These are phyloP conservation scores for Trinectes maculatus DNA, from an alignment of 2,113 vertebrate genomes.

Conservation along the genomic window DNA sequence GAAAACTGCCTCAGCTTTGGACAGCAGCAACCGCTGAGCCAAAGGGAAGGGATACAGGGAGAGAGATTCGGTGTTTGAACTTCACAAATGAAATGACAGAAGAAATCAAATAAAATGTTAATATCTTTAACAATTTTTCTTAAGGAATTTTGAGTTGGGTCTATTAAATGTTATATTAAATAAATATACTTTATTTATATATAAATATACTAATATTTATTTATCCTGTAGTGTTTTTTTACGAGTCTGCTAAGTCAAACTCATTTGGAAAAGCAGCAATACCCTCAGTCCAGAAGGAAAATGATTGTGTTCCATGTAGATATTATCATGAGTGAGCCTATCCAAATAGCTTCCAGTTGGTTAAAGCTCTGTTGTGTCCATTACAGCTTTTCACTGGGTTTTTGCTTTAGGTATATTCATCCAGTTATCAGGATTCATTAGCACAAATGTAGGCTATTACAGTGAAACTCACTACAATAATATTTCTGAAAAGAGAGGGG, in stretches of 20 bases:
- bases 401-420: slow-evolving; percentile 32
- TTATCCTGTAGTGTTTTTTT: too few species aligned
- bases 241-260: too few species aligned
- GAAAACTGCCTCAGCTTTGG: slow-evolving; percentile 63
- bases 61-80: not conserved
- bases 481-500: slow-evolving; percentile 10
- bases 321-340: slow-evolving; percentile 57
- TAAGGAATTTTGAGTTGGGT: not conserved
- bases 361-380: slow-evolving; percentile 40
- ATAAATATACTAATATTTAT: too few species aligned
- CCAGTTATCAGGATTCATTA: slow-evolving; percentile 36
- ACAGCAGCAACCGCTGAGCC: slow-evolving; percentile 51
- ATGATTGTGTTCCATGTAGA: slow-evolving; percentile 49
- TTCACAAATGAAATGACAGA: slow-evolving; percentile 9
- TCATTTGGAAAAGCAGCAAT: slow-evolving; percentile 52
- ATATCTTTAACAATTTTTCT: not conserved
- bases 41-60: slow-evolving; percentile 14
- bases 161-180: not conserved
- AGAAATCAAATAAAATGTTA: slow-evolving; percentile 12
- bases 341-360: slow-evolving; percentile 59
- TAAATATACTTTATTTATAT: too few species aligned
- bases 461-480: slow-evolving; percentile 19
- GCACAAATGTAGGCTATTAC: slow-evolving; percentile 32
- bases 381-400: slow-evolving; percentile 31
- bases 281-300: slow-evolving; percentile 50